Evolutionary conservation across 2,113 vertebrate species (phyloP).

Genomic region (Pelmatolapia mariae): DNA sequence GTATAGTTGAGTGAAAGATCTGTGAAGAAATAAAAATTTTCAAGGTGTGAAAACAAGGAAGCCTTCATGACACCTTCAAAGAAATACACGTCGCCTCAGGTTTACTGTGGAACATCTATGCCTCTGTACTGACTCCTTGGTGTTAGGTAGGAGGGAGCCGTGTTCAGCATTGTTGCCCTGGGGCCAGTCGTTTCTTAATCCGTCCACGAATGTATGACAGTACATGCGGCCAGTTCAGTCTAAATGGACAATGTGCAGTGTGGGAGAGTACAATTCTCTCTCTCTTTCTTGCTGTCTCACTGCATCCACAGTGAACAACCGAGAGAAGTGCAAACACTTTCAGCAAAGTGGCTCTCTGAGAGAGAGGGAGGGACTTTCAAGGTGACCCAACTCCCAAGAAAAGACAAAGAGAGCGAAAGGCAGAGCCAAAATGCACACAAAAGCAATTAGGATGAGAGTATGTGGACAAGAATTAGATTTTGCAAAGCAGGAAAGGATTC

Average conservation of each 20-base stretch:
- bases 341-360: conserved; percentile 14
- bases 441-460: not conserved
- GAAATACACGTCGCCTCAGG: not conserved
- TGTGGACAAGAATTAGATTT: not conserved
- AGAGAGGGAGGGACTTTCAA: conserved; percentile 16
- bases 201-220: not conserved
- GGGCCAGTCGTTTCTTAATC: not conserved
- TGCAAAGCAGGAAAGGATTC: not conserved
- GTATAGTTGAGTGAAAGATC: not conserved
- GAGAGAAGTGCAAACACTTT: not conserved
- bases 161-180: not conserved
- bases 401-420: not conserved
- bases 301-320: not conserved
- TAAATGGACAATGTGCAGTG: not conserved
- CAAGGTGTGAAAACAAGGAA: not conserved
- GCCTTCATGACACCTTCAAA: not conserved
- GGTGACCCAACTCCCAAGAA: conserved; percentile 40
- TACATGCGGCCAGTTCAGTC: not conserved
- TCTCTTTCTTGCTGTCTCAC: not conserved
- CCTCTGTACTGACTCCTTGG: not conserved
- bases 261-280: not conserved
- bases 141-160: not conserved
- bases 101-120: not conserved
- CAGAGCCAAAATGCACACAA: not conserved
- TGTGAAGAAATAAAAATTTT: not conserved